Percentiles rank a stretch among this genome's conserved stretches.
phyloP scores from a whole-genome alignment of 2,113 vertebrate genomes.

The Plestiodon gilberti region DNA sequence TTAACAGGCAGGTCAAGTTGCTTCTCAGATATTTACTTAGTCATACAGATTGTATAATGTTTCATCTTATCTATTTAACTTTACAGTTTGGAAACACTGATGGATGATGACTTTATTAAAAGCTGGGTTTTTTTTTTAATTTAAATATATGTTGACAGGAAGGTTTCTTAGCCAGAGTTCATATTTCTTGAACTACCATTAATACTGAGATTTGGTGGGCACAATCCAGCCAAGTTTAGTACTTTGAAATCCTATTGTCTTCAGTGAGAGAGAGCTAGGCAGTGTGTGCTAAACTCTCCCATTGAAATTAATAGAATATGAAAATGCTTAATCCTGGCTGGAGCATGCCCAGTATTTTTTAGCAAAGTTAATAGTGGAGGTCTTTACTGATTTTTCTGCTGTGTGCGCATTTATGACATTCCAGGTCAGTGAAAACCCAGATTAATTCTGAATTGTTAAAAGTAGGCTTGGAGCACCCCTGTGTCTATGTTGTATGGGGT shows the following conservation, averaged over 20 bases:
- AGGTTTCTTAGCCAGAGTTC: not conserved
- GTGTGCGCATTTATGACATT: not conserved
- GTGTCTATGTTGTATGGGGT: not conserved
- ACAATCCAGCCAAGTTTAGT: not conserved
- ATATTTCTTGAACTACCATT: not conserved
- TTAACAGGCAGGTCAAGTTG: conserved; percentile 59
- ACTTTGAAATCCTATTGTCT: not conserved
- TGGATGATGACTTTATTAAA: conserved; percentile 20
- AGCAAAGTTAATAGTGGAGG: not conserved
- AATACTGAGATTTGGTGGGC: not conserved
- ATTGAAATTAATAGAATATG: not conserved
- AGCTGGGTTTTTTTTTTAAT: conserved; percentile 33
- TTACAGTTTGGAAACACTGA: conserved; percentile 33
- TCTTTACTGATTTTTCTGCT: not conserved
- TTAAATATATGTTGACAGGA: not conserved
- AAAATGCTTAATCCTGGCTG: not conserved
- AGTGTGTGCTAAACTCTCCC: not conserved
- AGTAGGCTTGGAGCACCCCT: not conserved
- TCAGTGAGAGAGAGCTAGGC: not conserved
- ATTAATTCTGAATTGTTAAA: not conserved
- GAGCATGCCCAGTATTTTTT: not conserved
- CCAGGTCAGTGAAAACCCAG: not conserved
- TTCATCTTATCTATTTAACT: not conserved
- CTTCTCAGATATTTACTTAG: conserved; percentile 66
- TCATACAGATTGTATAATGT: not conserved